These are phyloP conservation scores for Polydrusus pterygomalis DNA, from an alignment of 2,888 invertebrate species.

Conservation along the genomic window DNA sequence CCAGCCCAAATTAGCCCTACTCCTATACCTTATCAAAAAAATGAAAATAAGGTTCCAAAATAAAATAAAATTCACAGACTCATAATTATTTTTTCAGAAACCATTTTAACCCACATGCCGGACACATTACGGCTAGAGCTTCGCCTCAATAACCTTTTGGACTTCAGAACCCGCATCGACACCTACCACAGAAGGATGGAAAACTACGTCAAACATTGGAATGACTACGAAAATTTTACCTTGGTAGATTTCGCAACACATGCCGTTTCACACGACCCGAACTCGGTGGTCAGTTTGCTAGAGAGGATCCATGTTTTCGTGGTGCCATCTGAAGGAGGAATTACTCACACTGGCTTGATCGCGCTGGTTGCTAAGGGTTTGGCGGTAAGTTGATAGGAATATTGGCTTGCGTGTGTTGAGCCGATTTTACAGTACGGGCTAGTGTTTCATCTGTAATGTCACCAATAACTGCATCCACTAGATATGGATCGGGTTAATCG, in stretches of 20 bases:
- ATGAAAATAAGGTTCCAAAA: too few relatives aligned
- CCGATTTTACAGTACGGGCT: too few relatives aligned
- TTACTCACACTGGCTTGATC: constrained; percentile 64
- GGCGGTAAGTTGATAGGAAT: constrained; percentile 60
- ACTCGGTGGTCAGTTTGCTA: constrained; percentile 79
- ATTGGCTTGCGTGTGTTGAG: too few relatives aligned
- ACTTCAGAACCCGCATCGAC: constrained; percentile 77
- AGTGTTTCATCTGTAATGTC: too few relatives aligned
- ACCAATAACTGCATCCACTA: too few relatives aligned
- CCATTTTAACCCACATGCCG: constrained; percentile 66
- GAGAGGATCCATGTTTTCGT: constrained; percentile 80
- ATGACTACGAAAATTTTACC: constrained; percentile 77
- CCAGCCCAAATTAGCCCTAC: too few relatives aligned
- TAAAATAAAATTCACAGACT: too few relatives aligned
- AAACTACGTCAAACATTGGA: constrained; percentile 72
- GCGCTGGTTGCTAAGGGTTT: constrained; percentile 60
- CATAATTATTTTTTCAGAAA: constrained; percentile 52
- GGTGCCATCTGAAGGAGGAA: constrained; percentile 74
- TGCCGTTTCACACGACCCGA: constrained; percentile 80
- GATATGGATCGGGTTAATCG: too few relatives aligned
- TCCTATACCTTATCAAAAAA: too few relatives aligned
- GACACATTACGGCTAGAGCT: constrained; percentile 76
- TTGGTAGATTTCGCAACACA: constrained; percentile 82
- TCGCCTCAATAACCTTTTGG: constrained; percentile 77
- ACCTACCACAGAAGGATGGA: constrained; percentile 77